Percentiles rank a stretch among this genome's conserved stretches.
phyloP scores from a whole-genome alignment of 1,140 invertebrate genomes.

The Palaemon carinicauda region DNA sequence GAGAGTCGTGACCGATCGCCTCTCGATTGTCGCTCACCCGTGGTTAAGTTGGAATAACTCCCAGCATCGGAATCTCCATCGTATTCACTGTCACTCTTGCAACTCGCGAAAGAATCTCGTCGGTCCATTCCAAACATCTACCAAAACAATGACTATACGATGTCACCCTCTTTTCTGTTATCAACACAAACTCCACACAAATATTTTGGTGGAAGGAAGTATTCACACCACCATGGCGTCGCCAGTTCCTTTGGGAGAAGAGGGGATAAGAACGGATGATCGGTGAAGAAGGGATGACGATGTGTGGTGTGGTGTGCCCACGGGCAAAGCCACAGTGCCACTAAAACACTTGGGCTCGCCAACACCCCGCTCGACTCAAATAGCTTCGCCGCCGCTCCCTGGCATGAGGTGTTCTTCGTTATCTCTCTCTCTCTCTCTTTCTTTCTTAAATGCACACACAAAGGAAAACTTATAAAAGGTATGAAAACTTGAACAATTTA shows the following conservation, averaged over 20 bases:
- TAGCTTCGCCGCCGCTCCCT: neutral
- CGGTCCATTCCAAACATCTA: neutral
- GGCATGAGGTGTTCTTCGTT: neutral
- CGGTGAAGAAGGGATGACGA: neutral
- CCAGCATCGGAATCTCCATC: neutral
- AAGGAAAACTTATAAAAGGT: too few species aligned
- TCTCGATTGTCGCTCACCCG: neutral
- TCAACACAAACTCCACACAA: neutral
- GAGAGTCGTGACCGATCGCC: neutral
- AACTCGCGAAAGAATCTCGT: slow-evolving; percentile 4
- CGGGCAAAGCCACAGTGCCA: slow-evolving; percentile 19
- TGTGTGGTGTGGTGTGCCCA: slow-evolving; percentile 7
- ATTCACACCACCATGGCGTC: neutral
- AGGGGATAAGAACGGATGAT: neutral
- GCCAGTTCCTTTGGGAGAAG: too few species aligned
- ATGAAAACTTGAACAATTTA: too few species aligned
- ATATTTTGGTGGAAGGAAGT: neutral
- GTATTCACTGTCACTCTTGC: neutral
- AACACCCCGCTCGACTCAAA: neutral
- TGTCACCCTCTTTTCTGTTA: neutral
- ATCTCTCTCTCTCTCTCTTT: neutral
- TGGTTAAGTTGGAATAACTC: neutral
- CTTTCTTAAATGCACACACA: too few species aligned
- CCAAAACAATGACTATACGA: neutral
- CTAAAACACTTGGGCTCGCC: neutral